A percentile compares a stretch with the other conserved stretches of the same genome.
These are phyloP conservation scores for Pasiphila rectangulata DNA, from an alignment of 2,888 invertebrate species.

Conservation along the genomic window DNA sequence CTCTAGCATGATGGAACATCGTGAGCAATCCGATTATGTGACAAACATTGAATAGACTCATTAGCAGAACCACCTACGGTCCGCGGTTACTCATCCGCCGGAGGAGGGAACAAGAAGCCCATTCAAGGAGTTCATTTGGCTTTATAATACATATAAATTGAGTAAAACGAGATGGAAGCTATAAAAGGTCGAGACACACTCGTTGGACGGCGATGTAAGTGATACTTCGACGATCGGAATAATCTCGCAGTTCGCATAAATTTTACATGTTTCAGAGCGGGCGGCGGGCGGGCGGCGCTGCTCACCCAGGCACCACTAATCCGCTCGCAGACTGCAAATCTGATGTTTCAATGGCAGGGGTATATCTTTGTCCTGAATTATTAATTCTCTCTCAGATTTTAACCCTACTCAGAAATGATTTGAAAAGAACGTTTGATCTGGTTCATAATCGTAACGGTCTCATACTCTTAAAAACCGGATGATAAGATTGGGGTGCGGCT, in stretches of 20 bases:
- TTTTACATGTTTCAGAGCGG: slow-evolving; percentile 23
- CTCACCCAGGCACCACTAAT: too few species aligned
- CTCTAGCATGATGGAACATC: slow-evolving; percentile 13
- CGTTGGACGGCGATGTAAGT: slow-evolving; percentile 22
- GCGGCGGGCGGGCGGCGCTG: too few species aligned
- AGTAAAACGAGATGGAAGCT: slow-evolving; percentile 26
- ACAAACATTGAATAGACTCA: slow-evolving; percentile 20
- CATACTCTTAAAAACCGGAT: too few species aligned
- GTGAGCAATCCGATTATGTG: slow-evolving; percentile 16
- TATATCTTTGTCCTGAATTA: too few species aligned
- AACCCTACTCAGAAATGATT: neutral
- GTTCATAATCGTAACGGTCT: neutral
- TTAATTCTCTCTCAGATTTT: too few species aligned
- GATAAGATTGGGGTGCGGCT: neutral
- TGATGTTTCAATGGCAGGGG: slow-evolving; percentile 14
- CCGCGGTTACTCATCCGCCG: neutral
- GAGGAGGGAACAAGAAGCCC: slow-evolving; percentile 8
- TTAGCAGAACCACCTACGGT: slow-evolving; percentile 6
- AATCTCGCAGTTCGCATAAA: slow-evolving; percentile 29
- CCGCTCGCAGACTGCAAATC: slow-evolving; percentile 10
- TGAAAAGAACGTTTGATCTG: neutral
- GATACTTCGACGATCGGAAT: slow-evolving; percentile 25
- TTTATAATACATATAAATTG: slow-evolving; percentile 14
- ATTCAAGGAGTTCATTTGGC: neutral
- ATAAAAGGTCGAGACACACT: slow-evolving; percentile 28